Base-by-base conservation (phyloP, 2,113 vertebrate species). In the Mastomys coucha region DNA sequence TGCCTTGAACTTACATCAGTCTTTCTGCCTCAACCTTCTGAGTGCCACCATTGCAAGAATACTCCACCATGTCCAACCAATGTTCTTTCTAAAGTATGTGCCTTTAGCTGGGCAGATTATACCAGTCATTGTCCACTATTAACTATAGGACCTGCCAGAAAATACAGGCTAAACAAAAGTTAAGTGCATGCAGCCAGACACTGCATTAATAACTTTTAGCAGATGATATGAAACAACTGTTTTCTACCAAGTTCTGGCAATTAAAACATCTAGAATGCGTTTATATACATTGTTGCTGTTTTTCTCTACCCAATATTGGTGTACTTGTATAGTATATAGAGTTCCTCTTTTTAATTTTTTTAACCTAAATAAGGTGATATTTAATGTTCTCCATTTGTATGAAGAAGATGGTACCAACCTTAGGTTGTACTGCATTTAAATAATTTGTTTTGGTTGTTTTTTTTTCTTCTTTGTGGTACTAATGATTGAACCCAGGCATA, bases 211-310 rank as follows among this genome's bases (percentile, higher is more conserved):
- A 88, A 72, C 81, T 90, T 93, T 88, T 92, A 93, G 76, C 33
- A 67, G 67, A 67, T 73, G 22, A 16, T 58, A 1, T 19, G 42
- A 87, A 87, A 63, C 67, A 82, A 49, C 78, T 89, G 56, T 82
- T 58, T 85, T 63, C 72, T 77, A 69, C 60, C 58, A 80, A 92
- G 70, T 94, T 96, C 78, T 17, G 53, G 60, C 94, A 49, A 91
- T 45, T 63, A 82, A 97, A 86, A 7, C 20, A 33, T 16, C 33
- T 92, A 91, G 88, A 81, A 91, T 28, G 90, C 70, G 93, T 95
- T 91, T 53, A 91, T 72, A 88, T 78, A 53, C 70, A 76, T 72
- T 86, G 63, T 87, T 94, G 60, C n/a, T 90, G 16, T 72, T 94
- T 77, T 89, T 87, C n/a, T 88, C n/a, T 3, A 78, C 31, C 11